Evolutionary conservation across 2,888 invertebrate genomes (phyloP), one percentile per base, ranked within the genome.

Genomic region (Habrosyne pyritoides): DNA sequence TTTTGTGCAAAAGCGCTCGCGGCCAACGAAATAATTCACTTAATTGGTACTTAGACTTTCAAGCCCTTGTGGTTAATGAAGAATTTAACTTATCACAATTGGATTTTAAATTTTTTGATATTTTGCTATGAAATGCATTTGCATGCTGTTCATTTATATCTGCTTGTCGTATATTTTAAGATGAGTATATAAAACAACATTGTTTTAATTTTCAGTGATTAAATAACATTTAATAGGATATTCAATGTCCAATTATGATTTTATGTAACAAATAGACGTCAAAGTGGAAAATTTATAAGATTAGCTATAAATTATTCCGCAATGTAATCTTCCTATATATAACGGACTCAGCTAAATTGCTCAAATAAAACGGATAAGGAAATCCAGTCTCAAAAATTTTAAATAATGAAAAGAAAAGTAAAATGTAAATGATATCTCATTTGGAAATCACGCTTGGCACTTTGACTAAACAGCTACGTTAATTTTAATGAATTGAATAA

Each of bases 1-100:
- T 65, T 73, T 67, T 71, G 70, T 72, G 60, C 57, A 57, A 60
- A 66, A 54, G 63, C 59, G 57, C 58, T 57, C 56, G 60, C 60
- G 51, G 53, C 59, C 62, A 70, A 63, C 67, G 70, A 73, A 74
- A 75, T 76, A 71, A 83, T 75, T 79, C 59, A 71, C 71, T 72
- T 73, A 79, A 80, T 80, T 77, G 69, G 62, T 63, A 64, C 59
- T 64, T 61, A 61, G 60, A 64, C 58, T 64, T 56, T 55, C 55
- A 66, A 67, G 61, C 52, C 56, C 55, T 64, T 55, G 59, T 53
- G 60, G 54, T 60, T 64, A 57, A 64, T 66, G 54, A 65, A 64
- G 53, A 66, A 63, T 74, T 70, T 63, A 66, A 60, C 55, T 12
- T 28, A 28, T 50, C 14, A 50, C 28, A 30, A 50, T 50, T 18